Evolutionary conservation across 2,797 vertebrate genomes (phyloP), one percentile per base, ranked within the genome.

Genomic region (Darevskia mixta): DNA sequence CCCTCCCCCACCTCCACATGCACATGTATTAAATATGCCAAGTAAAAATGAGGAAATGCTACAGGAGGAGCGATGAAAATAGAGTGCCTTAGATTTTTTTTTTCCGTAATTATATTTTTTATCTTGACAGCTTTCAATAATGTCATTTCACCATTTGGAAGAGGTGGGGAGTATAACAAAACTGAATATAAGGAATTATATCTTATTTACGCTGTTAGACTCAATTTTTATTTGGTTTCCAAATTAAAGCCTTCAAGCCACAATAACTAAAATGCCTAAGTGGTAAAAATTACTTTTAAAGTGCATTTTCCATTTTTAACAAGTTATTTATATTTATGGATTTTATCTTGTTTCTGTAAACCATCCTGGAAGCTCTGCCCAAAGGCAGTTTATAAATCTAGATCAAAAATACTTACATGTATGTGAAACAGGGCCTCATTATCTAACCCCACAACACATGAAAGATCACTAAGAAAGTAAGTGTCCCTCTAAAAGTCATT

Each of bases 11-110:
- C 58, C 49, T 15, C 49, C 49, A 79, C 15, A 35, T 78, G 55
- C 25, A 43, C 85, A 89, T 32, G 91, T 91, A 91, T 75, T 90
- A 64, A 91, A 93, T 58, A 76, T 89, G 45, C 91, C 87, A 93
- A 92, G 20, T 61, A 80, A n/a, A 93, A 86, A 92, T 7, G 58
- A 86, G n/a, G 85, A 17, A 79, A 66, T 79, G 38, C 78, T 92
- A 25, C n/a, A 87, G 41, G n/a, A 84, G 4, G 0, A 94, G 77
- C 61, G 93, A 38, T 45, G 72, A 76, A 82, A 79, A 45, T 86
- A 66, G 41, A 71, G 0, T 20, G 20, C 67, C 5, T 35, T 41
- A n/a, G 13, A 43, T 73, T 89, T 90, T 93, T 91, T n/a, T 2
- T 93, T 91, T n/a, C 3, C 87, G 66, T 45, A 61, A 29, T 61